Base-by-base conservation (phyloP, 2,797 vertebrate species). In the Poecilia gillii region DNA sequence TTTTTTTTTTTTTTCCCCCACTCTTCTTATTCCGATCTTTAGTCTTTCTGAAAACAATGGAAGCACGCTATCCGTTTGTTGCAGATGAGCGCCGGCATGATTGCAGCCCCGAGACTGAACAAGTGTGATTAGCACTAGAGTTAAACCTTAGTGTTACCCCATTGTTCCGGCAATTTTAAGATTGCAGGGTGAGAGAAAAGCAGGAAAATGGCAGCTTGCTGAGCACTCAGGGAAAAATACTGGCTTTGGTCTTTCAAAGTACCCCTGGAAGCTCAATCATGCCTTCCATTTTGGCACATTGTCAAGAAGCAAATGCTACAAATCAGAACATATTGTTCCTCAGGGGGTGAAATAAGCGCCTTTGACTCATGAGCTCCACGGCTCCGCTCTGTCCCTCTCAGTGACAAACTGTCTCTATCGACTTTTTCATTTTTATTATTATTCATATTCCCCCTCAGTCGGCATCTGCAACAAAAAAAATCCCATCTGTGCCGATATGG, bases 271-370 rank as follows among this genome's bases (percentile, higher is more conserved):
- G 91, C 87, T 90, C 91, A 95, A 95, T 95, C 94, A 95, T 90
- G 86, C 81, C 86, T 91, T 90, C 87, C 86, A 90, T 94, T 93
- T 76, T 93, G 90, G 88, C 87, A 83, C 87, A 91, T 94, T 93
- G 93, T 95, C 93, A 89, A 88, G 81, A 93, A 89, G 82, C 81
- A 90, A 91, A 92, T 90, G 90, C 84, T 90, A 84, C 91, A 92
- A 96, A 96, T 96, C 94, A 95, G 93, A 91, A 88, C 84, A 88
- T 91, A 95, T 95, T 96, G 94, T 95, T 94, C 91, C 88, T 87
- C 79, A 20, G 86, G 77, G 84, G 86, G 75, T 14, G 45, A 91
- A 91, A 93, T 92, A 85, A 89, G 73, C 88, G 84, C 78, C 77
- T 92, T 80, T 82, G 79, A 90, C 86, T 86, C 88, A n/a, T 74